Evolutionary conservation across 2,113 vertebrate genomes (phyloP).

Genomic region (Recurvirostra avosetta): DNA sequence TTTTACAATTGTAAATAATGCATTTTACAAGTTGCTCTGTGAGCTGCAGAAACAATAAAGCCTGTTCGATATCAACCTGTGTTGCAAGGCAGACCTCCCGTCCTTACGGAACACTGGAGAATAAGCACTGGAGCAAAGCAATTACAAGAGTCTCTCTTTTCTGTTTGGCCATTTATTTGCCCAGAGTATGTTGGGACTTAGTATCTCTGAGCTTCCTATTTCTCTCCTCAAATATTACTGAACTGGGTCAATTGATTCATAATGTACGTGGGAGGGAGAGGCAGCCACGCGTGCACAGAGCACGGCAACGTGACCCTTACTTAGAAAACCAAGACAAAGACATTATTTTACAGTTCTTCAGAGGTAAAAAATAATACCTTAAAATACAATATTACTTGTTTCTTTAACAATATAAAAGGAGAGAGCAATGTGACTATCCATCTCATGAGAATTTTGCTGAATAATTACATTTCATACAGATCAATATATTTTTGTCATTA

Average conservation of each 20-base stretch:
- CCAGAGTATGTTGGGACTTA: background rate
- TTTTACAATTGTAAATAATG: background rate
- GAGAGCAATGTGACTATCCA: background rate
- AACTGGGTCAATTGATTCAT: background rate
- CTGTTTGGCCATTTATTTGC: background rate
- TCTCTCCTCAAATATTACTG: background rate
- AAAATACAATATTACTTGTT: background rate
- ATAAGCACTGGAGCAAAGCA: rapidly evolving
- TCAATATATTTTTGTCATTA: background rate
- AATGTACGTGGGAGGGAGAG: rapidly evolving
- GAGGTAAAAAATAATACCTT: background rate
- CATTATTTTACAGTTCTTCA: background rate
- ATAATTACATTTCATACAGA: background rate
- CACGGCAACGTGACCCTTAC: background rate
- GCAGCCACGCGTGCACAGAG: background rate
- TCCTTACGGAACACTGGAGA: background rate
- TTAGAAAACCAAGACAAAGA: background rate
- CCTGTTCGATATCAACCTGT: background rate
- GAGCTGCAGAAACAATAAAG: background rate
- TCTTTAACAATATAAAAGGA: background rate
- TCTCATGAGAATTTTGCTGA: background rate
- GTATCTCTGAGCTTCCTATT: background rate
- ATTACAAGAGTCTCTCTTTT: background rate
- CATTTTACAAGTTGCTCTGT: background rate
- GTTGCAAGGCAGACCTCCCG: background rate